Percentiles rank a stretch among this genome's conserved stretches.
Evolutionary conservation across 1,140 invertebrate species (phyloP).

Genomic region (Neodiprion pinetum): DNA sequence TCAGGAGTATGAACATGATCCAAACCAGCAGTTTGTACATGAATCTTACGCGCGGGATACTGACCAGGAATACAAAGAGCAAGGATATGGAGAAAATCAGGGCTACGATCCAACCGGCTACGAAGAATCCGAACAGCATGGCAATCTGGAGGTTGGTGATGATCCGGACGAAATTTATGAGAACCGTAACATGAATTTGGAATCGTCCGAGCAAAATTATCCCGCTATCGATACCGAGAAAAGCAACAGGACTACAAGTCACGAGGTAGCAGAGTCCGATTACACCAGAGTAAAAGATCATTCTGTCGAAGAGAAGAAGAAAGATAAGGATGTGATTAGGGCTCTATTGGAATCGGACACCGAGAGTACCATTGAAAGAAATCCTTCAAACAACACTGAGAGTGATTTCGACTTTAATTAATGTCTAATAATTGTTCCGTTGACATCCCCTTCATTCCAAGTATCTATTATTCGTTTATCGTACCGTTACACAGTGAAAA

Average conservation of each 20-base stretch:
- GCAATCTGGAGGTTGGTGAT: not conserved
- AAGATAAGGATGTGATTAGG: constrained; percentile 47
- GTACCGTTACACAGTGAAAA: not conserved
- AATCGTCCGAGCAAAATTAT: constrained; percentile 19
- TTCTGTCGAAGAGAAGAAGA: constrained; percentile 25
- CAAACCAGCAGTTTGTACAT: not conserved
- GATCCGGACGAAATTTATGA: not conserved
- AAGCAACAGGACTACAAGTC: not conserved
- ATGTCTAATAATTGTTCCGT: not conserved
- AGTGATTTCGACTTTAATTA: constrained; percentile 60
- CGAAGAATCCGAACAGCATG: not conserved
- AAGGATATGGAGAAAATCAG: constrained; percentile 28
- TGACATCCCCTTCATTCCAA: not conserved
- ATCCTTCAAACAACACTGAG: constrained; percentile 51
- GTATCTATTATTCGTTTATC: not conserved
- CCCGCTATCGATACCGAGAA: constrained; percentile 11
- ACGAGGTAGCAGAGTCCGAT: not conserved
- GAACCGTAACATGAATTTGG: constrained; percentile 13
- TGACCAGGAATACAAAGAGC: constrained; percentile 32
- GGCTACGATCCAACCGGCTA: constrained; percentile 18
- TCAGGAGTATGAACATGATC: not conserved
- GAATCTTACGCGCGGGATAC: constrained; percentile 32
- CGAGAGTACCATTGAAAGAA: constrained; percentile 55
- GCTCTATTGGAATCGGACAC: constrained; percentile 54
- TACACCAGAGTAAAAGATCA: constrained; percentile 2